phyloP scores from a whole-genome alignment of 2,888 invertebrate species.

The Mythimna ferrago region DNA sequence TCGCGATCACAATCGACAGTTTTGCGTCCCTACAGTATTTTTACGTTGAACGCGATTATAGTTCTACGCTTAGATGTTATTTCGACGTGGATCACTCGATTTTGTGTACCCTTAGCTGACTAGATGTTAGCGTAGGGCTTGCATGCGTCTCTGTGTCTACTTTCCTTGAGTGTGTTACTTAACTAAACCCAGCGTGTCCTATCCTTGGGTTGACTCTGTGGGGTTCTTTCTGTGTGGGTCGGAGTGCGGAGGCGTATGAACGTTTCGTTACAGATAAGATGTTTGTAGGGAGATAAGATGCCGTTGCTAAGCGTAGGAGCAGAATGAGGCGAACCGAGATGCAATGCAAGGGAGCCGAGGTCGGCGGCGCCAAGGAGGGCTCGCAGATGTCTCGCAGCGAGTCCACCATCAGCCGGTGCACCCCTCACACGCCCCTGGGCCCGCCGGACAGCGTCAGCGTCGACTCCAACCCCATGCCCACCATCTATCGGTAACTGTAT shows the following conservation, averaged over 20 bases:
- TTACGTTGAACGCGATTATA: constrained; percentile 75
- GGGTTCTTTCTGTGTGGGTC: constrained; percentile 72
- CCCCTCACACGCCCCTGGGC: constrained; percentile 87
- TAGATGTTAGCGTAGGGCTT: constrained; percentile 87
- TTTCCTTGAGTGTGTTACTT: constrained; percentile 80
- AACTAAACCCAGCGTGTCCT: constrained; percentile 79
- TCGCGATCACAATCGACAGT: constrained; percentile 69
- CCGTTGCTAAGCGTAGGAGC: constrained; percentile 86
- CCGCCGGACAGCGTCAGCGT: constrained; percentile 95
- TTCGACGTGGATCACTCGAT: constrained; percentile 74
- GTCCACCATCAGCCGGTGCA: constrained; percentile 92
- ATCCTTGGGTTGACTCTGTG: constrained; percentile 72
- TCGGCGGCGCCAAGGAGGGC: constrained; percentile 81
- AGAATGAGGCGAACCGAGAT: constrained; percentile 85
- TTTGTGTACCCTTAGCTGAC: constrained; percentile 78
- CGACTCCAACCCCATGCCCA: constrained; percentile 96
- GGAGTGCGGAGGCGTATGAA: constrained; percentile 79
- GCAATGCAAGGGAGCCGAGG: constrained; percentile 83
- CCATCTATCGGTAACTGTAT: constrained; percentile 95
- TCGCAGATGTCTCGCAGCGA: constrained; percentile 94
- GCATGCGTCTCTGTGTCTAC: constrained; percentile 86
- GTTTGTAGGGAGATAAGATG: constrained; percentile 87
- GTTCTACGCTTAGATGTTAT: constrained; percentile 81
- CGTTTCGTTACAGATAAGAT: constrained; percentile 86
- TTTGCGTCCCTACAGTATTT: constrained; percentile 64